A percentile compares a stretch with the other conserved stretches of the same genome.
phyloP scores from a whole-genome alignment of 2,888 invertebrate species.

The Brachyopa scutellaris region DNA sequence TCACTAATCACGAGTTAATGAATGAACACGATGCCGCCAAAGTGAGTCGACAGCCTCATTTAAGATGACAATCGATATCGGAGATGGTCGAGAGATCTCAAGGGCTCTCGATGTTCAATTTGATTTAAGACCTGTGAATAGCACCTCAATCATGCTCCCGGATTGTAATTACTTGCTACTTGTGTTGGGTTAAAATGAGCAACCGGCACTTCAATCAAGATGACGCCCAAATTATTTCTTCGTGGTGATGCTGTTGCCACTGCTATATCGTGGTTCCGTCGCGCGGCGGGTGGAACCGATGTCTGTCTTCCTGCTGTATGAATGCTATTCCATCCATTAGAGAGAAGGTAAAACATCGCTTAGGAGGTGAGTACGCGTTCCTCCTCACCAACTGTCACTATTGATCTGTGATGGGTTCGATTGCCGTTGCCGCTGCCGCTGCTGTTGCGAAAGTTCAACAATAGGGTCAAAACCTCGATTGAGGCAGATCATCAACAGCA shows the following conservation, averaged over 20 bases:
- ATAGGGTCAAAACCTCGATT: slow-evolving; percentile 57
- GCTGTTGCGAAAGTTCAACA: slow-evolving; percentile 69
- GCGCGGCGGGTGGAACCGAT: neutral
- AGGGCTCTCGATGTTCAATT: slow-evolving; percentile 56
- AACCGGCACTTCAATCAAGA: slow-evolving; percentile 65
- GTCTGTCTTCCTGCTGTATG: slow-evolving; percentile 6
- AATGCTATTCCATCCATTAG: slow-evolving; percentile 27
- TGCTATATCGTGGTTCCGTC: neutral
- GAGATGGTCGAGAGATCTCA: slow-evolving; percentile 35
- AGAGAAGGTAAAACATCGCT: slow-evolving; percentile 49
- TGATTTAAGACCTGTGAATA: slow-evolving; percentile 62
- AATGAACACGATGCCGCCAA: slow-evolving; percentile 60
- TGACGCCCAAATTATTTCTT: slow-evolving; percentile 64
- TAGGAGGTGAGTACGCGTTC: slow-evolving; percentile 43
- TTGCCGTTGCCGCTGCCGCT: slow-evolving; percentile 13
- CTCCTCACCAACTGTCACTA: slow-evolving; percentile 62
- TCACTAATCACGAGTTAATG: slow-evolving; percentile 52
- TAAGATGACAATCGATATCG: slow-evolving; percentile 60
- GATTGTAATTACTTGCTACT: slow-evolving; percentile 75
- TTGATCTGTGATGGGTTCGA: slow-evolving; percentile 65
- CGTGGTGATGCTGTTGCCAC: slow-evolving; percentile 21
- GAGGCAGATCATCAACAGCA: slow-evolving; percentile 46
- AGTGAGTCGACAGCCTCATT: slow-evolving; percentile 56
- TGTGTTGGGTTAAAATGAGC: slow-evolving; percentile 74
- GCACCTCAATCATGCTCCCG: slow-evolving; percentile 71